Evolutionary conservation across 2,888 invertebrate genomes (phyloP).

Genomic region (Rhimphoctona megacephalus): DNA sequence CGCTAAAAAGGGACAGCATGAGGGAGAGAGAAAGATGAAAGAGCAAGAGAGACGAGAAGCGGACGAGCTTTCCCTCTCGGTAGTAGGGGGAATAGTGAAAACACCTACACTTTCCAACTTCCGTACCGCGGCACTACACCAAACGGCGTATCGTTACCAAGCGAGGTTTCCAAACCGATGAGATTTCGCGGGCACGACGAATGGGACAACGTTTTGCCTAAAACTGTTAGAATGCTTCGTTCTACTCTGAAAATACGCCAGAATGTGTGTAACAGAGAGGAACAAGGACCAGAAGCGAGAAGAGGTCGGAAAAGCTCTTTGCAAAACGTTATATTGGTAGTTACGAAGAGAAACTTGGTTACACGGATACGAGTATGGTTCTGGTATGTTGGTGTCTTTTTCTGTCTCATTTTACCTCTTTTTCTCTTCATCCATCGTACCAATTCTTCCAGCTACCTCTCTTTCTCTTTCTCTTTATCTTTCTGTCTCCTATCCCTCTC

Average conservation of each 20-base stretch:
- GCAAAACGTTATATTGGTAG: conserved; percentile 53
- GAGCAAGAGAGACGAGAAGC: conserved; percentile 7
- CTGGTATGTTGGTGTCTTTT: background rate
- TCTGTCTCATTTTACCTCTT: background rate
- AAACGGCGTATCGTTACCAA: conserved; percentile 8
- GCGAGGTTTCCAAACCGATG: conserved; percentile 28
- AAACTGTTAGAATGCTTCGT: conserved; percentile 15
- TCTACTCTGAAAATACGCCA: conserved; percentile 41
- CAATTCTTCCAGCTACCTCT: conserved; percentile 7
- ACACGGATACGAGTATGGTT: conserved; percentile 29
- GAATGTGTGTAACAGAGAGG: conserved; percentile 37
- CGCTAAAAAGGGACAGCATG: conserved; percentile 19
- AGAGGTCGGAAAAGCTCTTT: conserved; percentile 58
- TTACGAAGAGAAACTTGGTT: conserved; percentile 50
- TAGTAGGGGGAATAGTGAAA: conserved; percentile 10
- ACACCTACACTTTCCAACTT: conserved; percentile 6
- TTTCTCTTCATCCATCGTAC: conserved; percentile 20
- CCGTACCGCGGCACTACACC: conserved; percentile 4
- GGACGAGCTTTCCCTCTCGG: conserved; percentile 22
- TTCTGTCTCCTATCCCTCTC: conserved; percentile 39
- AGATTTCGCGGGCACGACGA: conserved; percentile 26
- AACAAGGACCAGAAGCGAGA: conserved; percentile 48
- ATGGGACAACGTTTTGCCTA: conserved; percentile 47
- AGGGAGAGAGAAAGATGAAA: conserved; percentile 20
- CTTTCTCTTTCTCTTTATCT: conserved; percentile 38